Conservation (phyloP, 1,140 invertebrate genomes). For the Polypedilum vanderplanki region DNA sequence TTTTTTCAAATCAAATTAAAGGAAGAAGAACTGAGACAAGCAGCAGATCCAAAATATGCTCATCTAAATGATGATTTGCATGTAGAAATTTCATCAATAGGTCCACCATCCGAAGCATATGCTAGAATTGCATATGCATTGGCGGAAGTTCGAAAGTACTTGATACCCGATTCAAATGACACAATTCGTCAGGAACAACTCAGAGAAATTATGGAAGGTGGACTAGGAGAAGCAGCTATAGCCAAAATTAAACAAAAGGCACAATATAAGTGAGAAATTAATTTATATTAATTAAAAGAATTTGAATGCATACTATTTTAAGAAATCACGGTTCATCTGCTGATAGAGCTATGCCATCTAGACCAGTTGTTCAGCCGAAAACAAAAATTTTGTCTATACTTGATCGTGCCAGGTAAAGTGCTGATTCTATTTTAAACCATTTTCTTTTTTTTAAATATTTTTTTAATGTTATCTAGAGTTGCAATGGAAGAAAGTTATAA, state of each 20-base stretch:
- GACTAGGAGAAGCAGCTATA: slow-evolving; percentile 31
- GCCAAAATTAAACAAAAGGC: slow-evolving; percentile 24
- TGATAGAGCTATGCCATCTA: neutral
- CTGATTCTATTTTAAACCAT: neutral
- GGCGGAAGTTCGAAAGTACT: slow-evolving; percentile 64
- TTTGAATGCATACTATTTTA: neutral
- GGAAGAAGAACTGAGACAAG: slow-evolving; percentile 78
- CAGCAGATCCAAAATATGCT: slow-evolving; percentile 83
- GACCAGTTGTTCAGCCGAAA: slow-evolving; percentile 9
- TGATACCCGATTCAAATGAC: slow-evolving; percentile 68
- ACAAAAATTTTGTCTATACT: slow-evolving; percentile 5
- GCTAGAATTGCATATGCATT: slow-evolving; percentile 83
- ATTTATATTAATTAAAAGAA: neutral
- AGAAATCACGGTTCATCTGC: neutral
- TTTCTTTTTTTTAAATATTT: neutral
- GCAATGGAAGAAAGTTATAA: slow-evolving; percentile 26
- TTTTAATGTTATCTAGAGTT: neutral
- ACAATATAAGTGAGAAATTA: neutral
- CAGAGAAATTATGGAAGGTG: slow-evolving; percentile 54
- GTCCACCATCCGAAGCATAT: slow-evolving; percentile 85
- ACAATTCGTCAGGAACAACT: slow-evolving; percentile 72
- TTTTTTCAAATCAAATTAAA: slow-evolving; percentile 15
- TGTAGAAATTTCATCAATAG: slow-evolving; percentile 83
- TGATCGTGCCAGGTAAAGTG: neutral
- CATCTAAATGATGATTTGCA: slow-evolving; percentile 90